Conservation (phyloP, 2,113 vertebrate genomes). For the Amphiprion ocellaris region DNA sequence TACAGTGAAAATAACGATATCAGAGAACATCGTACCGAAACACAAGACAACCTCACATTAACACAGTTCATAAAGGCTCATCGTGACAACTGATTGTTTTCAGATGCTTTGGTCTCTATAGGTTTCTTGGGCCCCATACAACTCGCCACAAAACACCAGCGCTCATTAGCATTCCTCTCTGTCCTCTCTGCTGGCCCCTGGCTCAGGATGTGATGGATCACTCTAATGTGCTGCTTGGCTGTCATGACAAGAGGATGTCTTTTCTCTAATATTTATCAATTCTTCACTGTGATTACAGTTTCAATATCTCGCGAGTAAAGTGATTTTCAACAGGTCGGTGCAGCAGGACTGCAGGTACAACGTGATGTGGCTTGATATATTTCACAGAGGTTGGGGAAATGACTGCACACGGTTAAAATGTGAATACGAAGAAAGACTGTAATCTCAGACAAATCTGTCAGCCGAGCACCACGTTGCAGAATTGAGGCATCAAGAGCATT, state of each 20-base stretch:
- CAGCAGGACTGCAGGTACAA: slow-evolving; percentile 6
- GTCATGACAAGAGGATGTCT: slow-evolving; percentile 70
- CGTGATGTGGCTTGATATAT: slow-evolving; percentile 1
- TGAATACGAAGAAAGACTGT: slow-evolving; percentile 43
- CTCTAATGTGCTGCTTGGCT: slow-evolving; percentile 56
- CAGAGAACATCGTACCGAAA: background rate
- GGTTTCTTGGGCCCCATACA: slow-evolving; percentile 40
- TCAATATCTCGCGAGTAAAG: slow-evolving; percentile 28
- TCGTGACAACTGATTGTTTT: slow-evolving; percentile 58
- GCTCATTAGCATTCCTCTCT: slow-evolving; percentile 69
- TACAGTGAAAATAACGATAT: background rate
- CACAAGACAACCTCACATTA: background rate
- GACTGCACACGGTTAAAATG: slow-evolving; percentile 18
- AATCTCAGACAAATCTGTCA: slow-evolving; percentile 68
- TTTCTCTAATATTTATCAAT: slow-evolving; percentile 67
- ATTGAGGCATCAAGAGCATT: slow-evolving; percentile 35
- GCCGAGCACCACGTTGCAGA: slow-evolving; percentile 28
- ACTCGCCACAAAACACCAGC: slow-evolving; percentile 29
- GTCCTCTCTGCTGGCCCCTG: slow-evolving; percentile 45
- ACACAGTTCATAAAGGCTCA: slow-evolving; percentile 35
- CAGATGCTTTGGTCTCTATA: slow-evolving; percentile 37
- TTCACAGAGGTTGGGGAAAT: slow-evolving; percentile 4
- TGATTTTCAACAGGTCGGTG: slow-evolving; percentile 28
- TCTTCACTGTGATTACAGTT: slow-evolving; percentile 70
- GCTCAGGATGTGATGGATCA: slow-evolving; percentile 65